phyloP scores from a whole-genome alignment of 2,888 invertebrate genomes.

The Limenitis camilla region DNA sequence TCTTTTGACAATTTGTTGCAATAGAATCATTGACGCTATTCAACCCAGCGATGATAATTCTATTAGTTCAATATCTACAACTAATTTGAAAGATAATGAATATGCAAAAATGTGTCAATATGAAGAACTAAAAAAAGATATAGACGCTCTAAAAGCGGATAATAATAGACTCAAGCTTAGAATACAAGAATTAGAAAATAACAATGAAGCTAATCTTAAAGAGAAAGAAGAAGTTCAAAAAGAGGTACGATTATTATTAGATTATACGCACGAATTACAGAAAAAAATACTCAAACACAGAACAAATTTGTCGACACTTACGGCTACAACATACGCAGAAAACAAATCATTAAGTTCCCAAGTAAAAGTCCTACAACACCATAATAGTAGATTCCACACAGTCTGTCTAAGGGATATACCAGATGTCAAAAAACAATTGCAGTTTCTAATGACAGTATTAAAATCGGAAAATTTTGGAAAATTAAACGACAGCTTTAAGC shows the following conservation, averaged over 20 bases:
- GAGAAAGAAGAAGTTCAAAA: constrained; percentile 45
- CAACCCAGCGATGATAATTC: constrained; percentile 34
- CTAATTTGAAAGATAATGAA: constrained; percentile 26
- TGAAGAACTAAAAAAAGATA: constrained; percentile 19
- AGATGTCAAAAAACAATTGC: constrained; percentile 50
- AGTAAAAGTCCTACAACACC: constrained; percentile 56
- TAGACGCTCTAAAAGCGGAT: constrained; percentile 32
- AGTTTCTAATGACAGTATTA: constrained; percentile 45
- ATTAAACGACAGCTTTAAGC: constrained; percentile 42
- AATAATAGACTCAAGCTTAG: constrained; percentile 34
- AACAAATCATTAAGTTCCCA: constrained; percentile 57
- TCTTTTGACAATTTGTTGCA: constrained; percentile 52
- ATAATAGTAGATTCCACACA: constrained; percentile 53
- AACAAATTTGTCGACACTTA: constrained; percentile 58
- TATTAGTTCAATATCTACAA: constrained; percentile 13
- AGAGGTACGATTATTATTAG: constrained; percentile 48
- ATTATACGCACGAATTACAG: constrained; percentile 49
- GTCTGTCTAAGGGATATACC: constrained; percentile 63
- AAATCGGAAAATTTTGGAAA: constrained; percentile 36
- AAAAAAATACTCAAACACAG: constrained; percentile 57
- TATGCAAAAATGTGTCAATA: constrained; percentile 20
- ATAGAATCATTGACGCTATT: constrained; percentile 44
- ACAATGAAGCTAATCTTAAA: constrained; percentile 39
- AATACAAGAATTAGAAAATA: constrained; percentile 34
- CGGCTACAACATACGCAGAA: constrained; percentile 63